Evolutionary conservation across 2,888 invertebrate species (phyloP), one percentile per base, ranked within the genome.

Genomic region (Leucophora obtusa): DNA sequence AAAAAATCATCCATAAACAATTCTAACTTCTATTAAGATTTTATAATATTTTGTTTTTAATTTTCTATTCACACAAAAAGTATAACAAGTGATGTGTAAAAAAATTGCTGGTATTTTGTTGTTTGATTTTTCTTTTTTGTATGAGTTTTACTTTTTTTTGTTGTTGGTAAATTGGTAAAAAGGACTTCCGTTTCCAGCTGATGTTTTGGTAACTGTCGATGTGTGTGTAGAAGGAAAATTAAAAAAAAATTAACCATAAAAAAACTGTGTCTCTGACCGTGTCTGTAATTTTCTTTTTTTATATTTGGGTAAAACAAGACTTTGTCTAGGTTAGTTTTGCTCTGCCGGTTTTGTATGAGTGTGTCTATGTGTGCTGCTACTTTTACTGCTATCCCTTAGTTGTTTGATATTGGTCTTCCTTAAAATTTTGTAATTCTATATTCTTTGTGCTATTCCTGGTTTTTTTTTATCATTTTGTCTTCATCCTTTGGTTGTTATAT

Each of bases 51-150:
- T 43, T 43, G 43, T 14, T 14, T 43, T 43, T 43, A 14, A 14
- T 14, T 43, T 43, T 43, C 14, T 43, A 43, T 14, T 24, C 24
- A 24, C 24, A 24, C 5, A 24, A 24, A 24, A 24, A 43, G 14
- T 35, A 9, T 65, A 38, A 51, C 53, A 65, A 65, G 65, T 65
- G 65, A 53, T 53, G 65, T 51, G 53, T 53, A 35, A 65, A 63
- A 66, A 66, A 62, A 24, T 24, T 24, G 17, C 21, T 38, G 33
- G 2, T 35, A 35, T 35, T 63, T 10, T 47, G 38, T 38, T 60
- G 18, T 38, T 24, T 21, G 6, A 33, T 8, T 56, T n/a, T 11
- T 33, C 28, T n/a, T 53, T 18, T 18, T 53, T 54, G 17, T 21
- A 50, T 58, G 58, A 35, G 62, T 62, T 21, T 43, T 43, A 14